Conservation (phyloP, 2,797 vertebrate genomes). For the Coendou prehensilis region DNA sequence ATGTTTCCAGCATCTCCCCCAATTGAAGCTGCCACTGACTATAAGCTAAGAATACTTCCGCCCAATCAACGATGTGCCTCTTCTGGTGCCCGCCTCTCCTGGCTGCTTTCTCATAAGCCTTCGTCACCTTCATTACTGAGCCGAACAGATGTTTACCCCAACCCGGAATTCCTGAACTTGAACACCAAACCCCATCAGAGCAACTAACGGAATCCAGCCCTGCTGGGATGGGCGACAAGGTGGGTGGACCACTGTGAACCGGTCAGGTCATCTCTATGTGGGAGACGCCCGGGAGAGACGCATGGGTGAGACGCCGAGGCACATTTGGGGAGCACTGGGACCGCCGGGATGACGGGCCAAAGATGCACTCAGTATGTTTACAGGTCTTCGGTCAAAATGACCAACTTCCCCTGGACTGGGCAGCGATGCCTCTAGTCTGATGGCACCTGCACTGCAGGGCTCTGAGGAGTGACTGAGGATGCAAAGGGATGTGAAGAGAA, state of each 20-base stretch:
- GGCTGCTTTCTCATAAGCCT: background rate
- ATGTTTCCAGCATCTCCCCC: background rate
- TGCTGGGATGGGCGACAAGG: background rate
- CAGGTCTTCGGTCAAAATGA: background rate
- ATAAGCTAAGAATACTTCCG: background rate
- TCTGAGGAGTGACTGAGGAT: background rate
- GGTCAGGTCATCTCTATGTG: background rate
- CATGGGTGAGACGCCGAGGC: background rate
- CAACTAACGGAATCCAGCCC: background rate
- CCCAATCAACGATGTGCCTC: background rate
- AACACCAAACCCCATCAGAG: background rate
- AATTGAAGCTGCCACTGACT: background rate
- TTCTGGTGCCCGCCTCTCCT: background rate
- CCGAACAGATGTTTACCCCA: background rate
- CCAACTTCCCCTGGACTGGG: background rate
- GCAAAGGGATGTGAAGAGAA: background rate
- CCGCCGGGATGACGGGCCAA: background rate
- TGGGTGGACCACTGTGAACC: background rate
- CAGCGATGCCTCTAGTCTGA: too few relatives aligned
- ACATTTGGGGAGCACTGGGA: rapidly evolving
- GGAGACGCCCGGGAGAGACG: background rate
- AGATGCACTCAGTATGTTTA: background rate
- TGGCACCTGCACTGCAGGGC: background rate
- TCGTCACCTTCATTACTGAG: background rate
- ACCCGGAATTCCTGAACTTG: background rate